Conservation (phyloP, 2,113 vertebrate species). For the Charadrius vociferus region DNA sequence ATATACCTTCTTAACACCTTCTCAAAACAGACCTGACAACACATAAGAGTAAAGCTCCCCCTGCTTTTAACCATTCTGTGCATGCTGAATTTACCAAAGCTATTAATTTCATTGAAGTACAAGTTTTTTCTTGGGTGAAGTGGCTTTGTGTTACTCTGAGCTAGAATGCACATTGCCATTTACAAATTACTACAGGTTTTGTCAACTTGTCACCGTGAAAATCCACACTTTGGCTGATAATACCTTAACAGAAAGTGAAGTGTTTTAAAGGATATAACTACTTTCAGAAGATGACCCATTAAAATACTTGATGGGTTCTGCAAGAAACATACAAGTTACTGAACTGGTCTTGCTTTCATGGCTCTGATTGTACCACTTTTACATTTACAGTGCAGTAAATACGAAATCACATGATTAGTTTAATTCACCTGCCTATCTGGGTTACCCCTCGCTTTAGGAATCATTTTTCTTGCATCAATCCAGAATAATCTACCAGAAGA, state of each 20-base stretch:
- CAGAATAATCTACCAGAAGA: background rate
- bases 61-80: background rate
- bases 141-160: background rate
- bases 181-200: background rate
- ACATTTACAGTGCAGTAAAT: background rate
- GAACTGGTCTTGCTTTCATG: background rate
- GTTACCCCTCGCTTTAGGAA: background rate
- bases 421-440: background rate
- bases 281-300: background rate
- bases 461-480: background rate
- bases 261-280: background rate
- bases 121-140: background rate
- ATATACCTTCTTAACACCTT: conserved; percentile 80
- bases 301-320: background rate
- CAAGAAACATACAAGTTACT: background rate
- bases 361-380: background rate
- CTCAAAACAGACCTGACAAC: conserved; percentile 77
- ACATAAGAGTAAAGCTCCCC: conserved; percentile 37
- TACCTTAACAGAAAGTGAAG: background rate
- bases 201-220: background rate
- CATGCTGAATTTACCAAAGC: background rate
- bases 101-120: background rate
- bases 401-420: background rate
- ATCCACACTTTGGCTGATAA: background rate
- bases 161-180: background rate